These are phyloP conservation scores for Sinhomidia bicolor DNA, from an alignment of 2,888 invertebrate genomes.

Conservation along the genomic window DNA sequence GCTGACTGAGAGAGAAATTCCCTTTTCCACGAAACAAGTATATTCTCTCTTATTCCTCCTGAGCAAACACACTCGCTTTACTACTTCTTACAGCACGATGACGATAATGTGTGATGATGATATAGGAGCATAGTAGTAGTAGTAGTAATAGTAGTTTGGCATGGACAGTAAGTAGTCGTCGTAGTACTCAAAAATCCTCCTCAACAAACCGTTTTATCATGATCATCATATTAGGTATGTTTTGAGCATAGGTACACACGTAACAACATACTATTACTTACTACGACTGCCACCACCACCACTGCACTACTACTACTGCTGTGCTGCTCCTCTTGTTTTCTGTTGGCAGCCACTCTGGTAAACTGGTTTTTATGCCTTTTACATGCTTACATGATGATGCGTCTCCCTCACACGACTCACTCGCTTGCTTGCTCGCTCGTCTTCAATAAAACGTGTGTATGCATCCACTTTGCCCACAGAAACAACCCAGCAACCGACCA, in stretches of 20 bases:
- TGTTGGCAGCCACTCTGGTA: neutral
- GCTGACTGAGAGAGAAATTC: constrained; percentile 63
- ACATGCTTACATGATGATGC: neutral
- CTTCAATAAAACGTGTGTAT: constrained; percentile 43
- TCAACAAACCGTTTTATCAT: neutral
- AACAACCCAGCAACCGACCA: constrained; percentile 29
- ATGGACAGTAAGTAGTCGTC: neutral
- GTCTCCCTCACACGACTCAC: neutral
- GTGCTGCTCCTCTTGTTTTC: neutral
- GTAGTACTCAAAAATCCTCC: constrained; percentile 5
- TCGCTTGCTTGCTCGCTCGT: neutral
- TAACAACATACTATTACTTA: neutral
- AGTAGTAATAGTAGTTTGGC: neutral
- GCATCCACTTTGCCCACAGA: constrained; percentile 29
- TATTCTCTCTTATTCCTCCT: neutral
- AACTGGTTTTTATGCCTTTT: neutral
- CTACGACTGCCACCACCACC: neutral
- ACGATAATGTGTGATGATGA: too few species aligned
- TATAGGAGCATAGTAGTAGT: too few species aligned
- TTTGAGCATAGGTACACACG: neutral
- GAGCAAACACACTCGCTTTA: constrained; percentile 1
- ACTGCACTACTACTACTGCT: neutral
- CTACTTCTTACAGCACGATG: neutral
- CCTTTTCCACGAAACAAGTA: constrained; percentile 61
- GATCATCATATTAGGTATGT: neutral